A percentile compares a stretch with the other conserved stretches of the same genome.
phyloP scores from a whole-genome alignment of 2,113 vertebrate species.

The Mugil cephalus region DNA sequence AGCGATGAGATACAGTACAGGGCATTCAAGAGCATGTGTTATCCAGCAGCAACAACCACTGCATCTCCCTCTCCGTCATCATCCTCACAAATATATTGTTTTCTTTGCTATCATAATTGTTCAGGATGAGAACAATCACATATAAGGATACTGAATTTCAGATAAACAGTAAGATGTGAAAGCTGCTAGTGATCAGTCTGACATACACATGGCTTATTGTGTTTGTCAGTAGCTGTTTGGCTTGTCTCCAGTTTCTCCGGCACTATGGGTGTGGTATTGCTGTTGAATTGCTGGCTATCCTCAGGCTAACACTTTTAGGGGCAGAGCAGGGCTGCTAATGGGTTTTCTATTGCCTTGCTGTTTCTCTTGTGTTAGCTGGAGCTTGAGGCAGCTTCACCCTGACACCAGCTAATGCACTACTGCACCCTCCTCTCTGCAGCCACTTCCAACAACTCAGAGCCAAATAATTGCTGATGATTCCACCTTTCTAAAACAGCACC shows the following conservation, averaged over 20 bases:
- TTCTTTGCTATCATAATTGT: no score
- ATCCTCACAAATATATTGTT: not conserved
- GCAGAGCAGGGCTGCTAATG: slow-evolving; percentile 52
- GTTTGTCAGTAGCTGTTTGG: not conserved
- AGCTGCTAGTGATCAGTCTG: not conserved
- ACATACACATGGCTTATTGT: not conserved
- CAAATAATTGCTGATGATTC: slow-evolving; percentile 39
- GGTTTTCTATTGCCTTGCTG: slow-evolving; percentile 49
- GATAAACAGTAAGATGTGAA: no score
- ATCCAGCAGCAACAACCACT: not conserved
- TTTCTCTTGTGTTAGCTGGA: slow-evolving; percentile 23
- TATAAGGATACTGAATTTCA: no score
- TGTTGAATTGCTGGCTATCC: slow-evolving; percentile 41
- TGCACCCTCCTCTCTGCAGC: slow-evolving; percentile 16
- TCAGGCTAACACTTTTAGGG: slow-evolving; percentile 36
- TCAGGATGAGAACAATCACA: no score
- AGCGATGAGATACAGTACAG: slow-evolving; percentile 10
- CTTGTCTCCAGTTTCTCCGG: not conserved
- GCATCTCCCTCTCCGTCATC: not conserved
- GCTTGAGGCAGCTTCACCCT: slow-evolving; percentile 25
- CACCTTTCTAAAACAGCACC: slow-evolving; percentile 10
- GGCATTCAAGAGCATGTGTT: slow-evolving; percentile 1
- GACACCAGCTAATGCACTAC: slow-evolving; percentile 52
- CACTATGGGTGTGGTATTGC: slow-evolving; percentile 32
- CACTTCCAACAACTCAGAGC: slow-evolving; percentile 30